phyloP scores from a whole-genome alignment of 2,797 vertebrate genomes.

The Scleropages formosus region DNA sequence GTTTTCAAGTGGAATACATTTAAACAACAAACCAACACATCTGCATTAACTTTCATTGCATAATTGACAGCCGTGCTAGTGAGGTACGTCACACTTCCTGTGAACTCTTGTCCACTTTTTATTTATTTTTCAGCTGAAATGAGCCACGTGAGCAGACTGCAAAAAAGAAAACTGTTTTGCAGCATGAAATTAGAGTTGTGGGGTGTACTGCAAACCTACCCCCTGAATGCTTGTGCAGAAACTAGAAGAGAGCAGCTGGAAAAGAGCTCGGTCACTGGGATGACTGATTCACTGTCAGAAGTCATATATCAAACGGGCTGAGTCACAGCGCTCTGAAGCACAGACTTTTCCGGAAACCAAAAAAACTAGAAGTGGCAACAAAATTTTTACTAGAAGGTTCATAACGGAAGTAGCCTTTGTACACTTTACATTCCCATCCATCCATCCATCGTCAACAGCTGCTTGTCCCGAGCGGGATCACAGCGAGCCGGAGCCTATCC shows the following conservation, averaged over 20 bases:
- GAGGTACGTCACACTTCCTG: background rate
- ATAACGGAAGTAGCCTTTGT: background rate
- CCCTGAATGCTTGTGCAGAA: background rate
- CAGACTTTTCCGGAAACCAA: background rate
- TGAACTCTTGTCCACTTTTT: background rate
- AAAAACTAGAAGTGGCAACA: background rate
- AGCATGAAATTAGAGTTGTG: background rate
- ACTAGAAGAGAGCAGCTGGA: background rate
- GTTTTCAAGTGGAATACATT: no score
- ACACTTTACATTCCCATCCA: no score
- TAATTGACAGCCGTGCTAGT: background rate
- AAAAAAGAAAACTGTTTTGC: background rate
- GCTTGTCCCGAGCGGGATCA: no score
- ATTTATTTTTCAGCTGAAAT: background rate
- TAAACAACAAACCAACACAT: no score
- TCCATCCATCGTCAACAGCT: no score
- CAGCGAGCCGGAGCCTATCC: no score
- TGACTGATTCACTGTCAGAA: background rate
- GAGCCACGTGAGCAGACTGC: background rate
- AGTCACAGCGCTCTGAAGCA: constrained; percentile 4
- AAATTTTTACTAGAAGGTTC: constrained; percentile 4
- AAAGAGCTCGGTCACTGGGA: background rate
- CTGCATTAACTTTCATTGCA: no score
- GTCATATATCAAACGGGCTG: background rate
- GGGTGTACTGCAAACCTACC: background rate